phyloP scores from a whole-genome alignment of 2,113 vertebrate genomes.

The Vireo altiloquus region DNA sequence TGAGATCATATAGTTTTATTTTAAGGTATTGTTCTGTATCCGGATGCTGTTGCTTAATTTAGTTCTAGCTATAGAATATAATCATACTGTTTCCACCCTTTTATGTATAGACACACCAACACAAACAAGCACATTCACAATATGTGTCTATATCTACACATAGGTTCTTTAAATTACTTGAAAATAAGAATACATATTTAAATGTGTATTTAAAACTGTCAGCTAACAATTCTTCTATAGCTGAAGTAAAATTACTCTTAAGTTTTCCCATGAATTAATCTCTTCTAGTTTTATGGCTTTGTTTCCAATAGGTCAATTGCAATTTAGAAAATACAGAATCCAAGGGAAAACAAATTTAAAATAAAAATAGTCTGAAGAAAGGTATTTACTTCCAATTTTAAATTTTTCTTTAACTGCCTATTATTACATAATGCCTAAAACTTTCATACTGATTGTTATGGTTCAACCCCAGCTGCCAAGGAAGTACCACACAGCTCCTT shows the following conservation, averaged over 20 bases:
- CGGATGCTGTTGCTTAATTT: neutral
- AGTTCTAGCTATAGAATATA: neutral
- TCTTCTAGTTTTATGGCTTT: neutral
- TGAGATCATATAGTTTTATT: neutral
- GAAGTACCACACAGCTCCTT: neutral
- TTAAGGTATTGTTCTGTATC: constrained; percentile 33
- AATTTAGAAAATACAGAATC: neutral
- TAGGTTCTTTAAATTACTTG: neutral
- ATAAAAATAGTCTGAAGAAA: neutral
- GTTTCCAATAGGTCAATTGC: neutral
- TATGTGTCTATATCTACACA: neutral
- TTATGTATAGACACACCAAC: neutral
- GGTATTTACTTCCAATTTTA: neutral
- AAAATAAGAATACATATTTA: neutral
- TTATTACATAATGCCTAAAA: neutral
- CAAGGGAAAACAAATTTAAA: neutral
- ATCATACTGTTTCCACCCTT: neutral
- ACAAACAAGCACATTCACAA: neutral
- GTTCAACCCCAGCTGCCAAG: neutral
- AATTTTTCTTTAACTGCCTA: neutral
- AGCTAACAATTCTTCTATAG: neutral
- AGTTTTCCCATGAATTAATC: neutral
- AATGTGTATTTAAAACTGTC: neutral
- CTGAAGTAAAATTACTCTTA: neutral
- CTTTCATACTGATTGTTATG: neutral